phyloP scores from a whole-genome alignment of 1,140 invertebrate species.

The Bombus fervidus region DNA sequence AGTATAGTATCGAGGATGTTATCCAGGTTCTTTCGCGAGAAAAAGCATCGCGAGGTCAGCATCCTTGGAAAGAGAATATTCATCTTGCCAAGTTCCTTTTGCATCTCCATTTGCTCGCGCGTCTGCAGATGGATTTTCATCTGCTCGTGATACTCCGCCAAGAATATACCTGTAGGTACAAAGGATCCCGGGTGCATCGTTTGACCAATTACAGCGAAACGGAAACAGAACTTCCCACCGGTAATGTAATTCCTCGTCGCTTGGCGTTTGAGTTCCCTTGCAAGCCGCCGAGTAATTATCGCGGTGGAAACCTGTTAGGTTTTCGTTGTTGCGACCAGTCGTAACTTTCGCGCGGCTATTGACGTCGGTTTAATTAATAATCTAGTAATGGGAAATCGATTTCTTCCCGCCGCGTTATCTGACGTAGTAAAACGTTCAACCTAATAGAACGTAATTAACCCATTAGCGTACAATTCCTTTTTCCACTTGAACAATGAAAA shows the following conservation, averaged over 20 bases:
- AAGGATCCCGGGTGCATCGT: slow-evolving; percentile 45
- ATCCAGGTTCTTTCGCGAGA: neutral
- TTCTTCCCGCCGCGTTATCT: neutral
- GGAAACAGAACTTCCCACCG: slow-evolving; percentile 49
- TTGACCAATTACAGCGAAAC: slow-evolving; percentile 62
- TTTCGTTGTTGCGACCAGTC: slow-evolving; percentile 12
- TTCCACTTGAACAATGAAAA: too few relatives aligned
- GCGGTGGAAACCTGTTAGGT: slow-evolving; percentile 36
- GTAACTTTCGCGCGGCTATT: slow-evolving; percentile 27
- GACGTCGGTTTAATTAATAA: slow-evolving; percentile 46
- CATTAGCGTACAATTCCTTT: too few relatives aligned
- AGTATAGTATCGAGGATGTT: neutral
- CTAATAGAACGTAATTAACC: neutral
- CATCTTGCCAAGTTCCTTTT: neutral
- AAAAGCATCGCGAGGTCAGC: neutral
- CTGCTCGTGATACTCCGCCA: neutral
- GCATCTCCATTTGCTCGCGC: neutral
- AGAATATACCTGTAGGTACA: slow-evolving; percentile 9
- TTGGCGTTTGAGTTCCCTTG: slow-evolving; percentile 52
- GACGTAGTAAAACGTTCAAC: neutral
- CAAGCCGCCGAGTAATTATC: slow-evolving; percentile 51
- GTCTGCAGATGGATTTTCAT: slow-evolving; percentile 38
- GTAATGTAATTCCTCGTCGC: slow-evolving; percentile 54
- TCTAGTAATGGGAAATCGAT: slow-evolving; percentile 40
- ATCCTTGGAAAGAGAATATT: slow-evolving; percentile 16